Conservation (phyloP, 2,113 vertebrate species). For the Pelecanoides urinatrix region DNA sequence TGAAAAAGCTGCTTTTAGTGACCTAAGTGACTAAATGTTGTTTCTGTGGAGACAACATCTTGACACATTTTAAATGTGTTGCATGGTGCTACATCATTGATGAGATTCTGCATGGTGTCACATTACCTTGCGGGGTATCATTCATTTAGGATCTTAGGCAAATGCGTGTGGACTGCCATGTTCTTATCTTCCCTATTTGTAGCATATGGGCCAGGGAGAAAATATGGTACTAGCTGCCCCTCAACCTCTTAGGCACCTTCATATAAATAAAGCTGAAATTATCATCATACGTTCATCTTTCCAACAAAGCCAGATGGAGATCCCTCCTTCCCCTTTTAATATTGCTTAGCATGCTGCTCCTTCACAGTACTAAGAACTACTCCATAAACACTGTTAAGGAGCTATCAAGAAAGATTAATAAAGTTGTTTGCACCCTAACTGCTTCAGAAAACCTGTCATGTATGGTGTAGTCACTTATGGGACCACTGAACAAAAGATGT, state of each 20-base stretch:
- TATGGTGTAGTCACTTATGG: neutral
- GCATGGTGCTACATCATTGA: neutral
- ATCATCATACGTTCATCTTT: neutral
- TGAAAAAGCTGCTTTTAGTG: constrained; percentile 53
- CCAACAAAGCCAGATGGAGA: neutral
- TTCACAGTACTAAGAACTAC: neutral
- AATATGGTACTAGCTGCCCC: neutral
- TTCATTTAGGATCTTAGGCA: neutral
- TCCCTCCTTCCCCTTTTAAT: neutral
- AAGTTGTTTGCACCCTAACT: neutral
- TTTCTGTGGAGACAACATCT: neutral
- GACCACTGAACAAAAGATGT: neutral
- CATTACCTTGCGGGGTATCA: neutral
- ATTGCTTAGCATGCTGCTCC: neutral
- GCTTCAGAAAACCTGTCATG: neutral
- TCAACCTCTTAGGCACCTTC: neutral
- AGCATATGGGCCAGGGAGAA: neutral
- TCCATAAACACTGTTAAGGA: neutral
- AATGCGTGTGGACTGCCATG: neutral
- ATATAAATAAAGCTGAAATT: constrained; percentile 9
- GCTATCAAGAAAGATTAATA: constrained; percentile 23
- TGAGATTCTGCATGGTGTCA: neutral
- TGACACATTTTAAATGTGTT: constrained; percentile 3
- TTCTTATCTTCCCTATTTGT: neutral
- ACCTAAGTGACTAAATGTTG: constrained; percentile 14